Evolutionary conservation across 2,113 vertebrate species (phyloP).

Genomic region (Labeo catla): DNA sequence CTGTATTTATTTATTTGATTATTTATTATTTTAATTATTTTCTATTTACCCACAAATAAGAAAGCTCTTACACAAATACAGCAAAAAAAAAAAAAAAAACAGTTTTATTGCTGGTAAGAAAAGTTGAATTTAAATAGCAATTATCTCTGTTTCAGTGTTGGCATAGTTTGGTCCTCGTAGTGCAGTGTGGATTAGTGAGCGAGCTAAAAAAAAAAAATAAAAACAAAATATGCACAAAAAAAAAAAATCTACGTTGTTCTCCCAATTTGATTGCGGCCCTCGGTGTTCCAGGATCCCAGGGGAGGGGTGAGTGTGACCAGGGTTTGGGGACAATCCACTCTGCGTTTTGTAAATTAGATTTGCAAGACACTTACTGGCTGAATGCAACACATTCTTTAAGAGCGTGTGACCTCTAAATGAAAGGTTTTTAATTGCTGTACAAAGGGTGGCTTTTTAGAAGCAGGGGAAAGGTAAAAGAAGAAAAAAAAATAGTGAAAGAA

Average conservation of each 20-base stretch:
- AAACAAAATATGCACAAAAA: no score
- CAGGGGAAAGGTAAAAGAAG: not conserved
- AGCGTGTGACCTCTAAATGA: constrained; percentile 70
- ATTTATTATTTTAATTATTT: no score
- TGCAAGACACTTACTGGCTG: constrained; percentile 66
- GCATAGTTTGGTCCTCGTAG: not conserved
- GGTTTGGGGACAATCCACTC: not conserved
- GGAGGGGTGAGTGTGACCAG: not conserved
- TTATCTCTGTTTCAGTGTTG: not conserved
- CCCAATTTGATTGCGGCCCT: not conserved
- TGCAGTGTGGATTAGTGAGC: no score
- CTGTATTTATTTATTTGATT: no score
- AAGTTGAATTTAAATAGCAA: not conserved
- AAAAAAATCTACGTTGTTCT: not conserved
- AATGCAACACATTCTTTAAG: constrained; percentile 67
- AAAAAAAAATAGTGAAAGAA: not conserved
- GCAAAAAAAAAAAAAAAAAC: no score
- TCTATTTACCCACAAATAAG: no score
- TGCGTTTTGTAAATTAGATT: constrained; percentile 51
- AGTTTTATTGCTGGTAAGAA: not conserved
- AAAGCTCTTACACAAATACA: no score
- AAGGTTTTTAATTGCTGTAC: constrained; percentile 59
- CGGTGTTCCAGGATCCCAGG: not conserved
- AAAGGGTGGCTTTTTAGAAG: not conserved
- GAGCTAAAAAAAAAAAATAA: not conserved